A percentile compares a stretch with the other conserved stretches of the same genome.
Evolutionary conservation across 2,113 vertebrate genomes (phyloP).

Genomic region (Microcebus murinus): DNA sequence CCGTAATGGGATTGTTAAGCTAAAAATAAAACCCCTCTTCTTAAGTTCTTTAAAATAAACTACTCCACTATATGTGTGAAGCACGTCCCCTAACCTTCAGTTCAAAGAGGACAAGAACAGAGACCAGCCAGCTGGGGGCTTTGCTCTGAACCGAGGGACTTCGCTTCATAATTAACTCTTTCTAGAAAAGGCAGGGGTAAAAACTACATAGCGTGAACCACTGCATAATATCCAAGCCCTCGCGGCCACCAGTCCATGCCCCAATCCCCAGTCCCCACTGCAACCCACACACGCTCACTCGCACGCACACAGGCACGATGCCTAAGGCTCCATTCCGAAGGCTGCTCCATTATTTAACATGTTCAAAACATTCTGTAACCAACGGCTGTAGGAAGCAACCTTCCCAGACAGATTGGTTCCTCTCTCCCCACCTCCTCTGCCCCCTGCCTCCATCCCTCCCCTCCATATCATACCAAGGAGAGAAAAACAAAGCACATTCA

Average conservation of each 20-base stretch:
- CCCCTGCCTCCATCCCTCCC: background rate
- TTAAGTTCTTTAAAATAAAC: background rate
- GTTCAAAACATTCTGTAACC: background rate
- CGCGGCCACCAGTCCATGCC: background rate
- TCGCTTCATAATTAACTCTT: background rate
- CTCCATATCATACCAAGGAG: conserved; percentile 68
- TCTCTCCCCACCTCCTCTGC: background rate
- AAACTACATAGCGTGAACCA: background rate
- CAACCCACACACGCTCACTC: background rate
- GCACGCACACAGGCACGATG: background rate
- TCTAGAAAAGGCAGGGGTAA: background rate
- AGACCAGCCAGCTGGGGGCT: background rate
- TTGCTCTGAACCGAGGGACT: background rate
- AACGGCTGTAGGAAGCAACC: background rate
- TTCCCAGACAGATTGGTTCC: background rate
- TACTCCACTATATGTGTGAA: background rate
- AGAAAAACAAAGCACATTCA: conserved; percentile 24
- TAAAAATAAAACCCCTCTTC: background rate
- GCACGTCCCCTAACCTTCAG: background rate
- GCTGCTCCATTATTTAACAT: background rate
- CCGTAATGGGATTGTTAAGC: background rate
- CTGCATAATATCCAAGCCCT: background rate
- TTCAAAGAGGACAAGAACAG: background rate
- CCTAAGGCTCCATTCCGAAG: background rate
- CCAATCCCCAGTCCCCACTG: background rate